Base-by-base conservation (phyloP, 2,888 invertebrate genomes). In the Hypolimnas misippus region DNA sequence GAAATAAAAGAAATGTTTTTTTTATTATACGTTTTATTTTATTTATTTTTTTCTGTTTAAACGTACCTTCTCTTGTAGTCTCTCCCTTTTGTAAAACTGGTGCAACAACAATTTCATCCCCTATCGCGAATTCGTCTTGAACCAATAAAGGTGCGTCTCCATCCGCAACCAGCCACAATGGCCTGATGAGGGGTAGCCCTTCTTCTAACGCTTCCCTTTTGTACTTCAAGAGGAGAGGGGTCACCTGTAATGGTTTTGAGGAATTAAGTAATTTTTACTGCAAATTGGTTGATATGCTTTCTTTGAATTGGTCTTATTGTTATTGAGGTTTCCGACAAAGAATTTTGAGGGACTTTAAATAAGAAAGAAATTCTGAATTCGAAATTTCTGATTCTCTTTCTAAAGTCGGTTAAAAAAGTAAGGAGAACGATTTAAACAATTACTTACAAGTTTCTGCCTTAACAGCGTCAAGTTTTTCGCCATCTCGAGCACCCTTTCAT, bases 101-200 rank as follows among this genome's bases (percentile, higher is more conserved):
- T 0, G 98, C 98, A 0, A 98, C 98, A 33, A 98, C 96, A 0
- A 98, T 92, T 80, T 97, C 97, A 71, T 96, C 96, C 0, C 98
- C 98, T 0, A 98, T 94, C 0, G 96, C 95, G 83, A 98, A 98
- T 84, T 98, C 97, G 78, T 98, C 97, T 19, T 93, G 93, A 0
- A 97, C 95, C 0, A 93, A 92, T 67, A 96, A 94, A 56, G 97
- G 96, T 0, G 96, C 94, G 87, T 98, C 98, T 0, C 94, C 94
- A 0, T 96, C 96, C 65, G 97, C 96, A 64, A 97, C 87, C 95
- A 97, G 96, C 98, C 98, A 98, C 57, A 98, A 89, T 0, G 98
- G 98, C 1, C 98, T 92, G 50, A 98, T 95, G 63, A 98, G 93
- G 0, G 98, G 97, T 57, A 96, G 79, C 0, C 98, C 98, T 16